Conservation (phyloP, 2,888 invertebrate species). For the Patella pellucida region DNA sequence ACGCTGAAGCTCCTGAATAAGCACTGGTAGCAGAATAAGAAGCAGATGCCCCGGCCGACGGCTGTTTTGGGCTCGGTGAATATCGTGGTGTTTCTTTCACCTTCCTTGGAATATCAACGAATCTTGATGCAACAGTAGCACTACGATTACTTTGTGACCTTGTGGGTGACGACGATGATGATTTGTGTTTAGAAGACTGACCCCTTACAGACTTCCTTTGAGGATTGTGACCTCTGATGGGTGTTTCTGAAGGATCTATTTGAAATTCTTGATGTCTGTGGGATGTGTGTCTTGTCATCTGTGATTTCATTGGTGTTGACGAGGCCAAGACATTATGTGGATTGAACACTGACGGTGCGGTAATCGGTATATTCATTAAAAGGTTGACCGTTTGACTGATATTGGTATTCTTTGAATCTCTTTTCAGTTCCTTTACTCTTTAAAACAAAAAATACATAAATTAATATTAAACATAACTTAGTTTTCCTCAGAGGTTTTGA, state of each 20-base stretch:
- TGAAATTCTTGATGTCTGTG: conserved; percentile 42
- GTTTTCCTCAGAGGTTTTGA: too few species aligned
- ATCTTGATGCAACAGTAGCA: background rate
- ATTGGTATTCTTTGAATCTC: conserved; percentile 42
- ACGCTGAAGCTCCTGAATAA: conserved; percentile 29
- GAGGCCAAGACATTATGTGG: conserved; percentile 60
- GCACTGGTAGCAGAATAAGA: conserved; percentile 25
- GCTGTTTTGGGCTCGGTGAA: conserved; percentile 13
- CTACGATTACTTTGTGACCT: background rate
- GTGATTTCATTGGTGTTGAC: conserved; percentile 58
- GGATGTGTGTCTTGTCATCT: conserved; percentile 36
- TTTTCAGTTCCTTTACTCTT: conserved; percentile 61
- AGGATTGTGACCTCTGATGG: conserved; percentile 56
- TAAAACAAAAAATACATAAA: conserved; percentile 13
- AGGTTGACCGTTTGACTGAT: conserved; percentile 51
- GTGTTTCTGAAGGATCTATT: conserved; percentile 58
- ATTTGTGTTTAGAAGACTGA: conserved; percentile 9
- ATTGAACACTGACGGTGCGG: conserved; percentile 59
- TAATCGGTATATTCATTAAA: conserved; percentile 61
- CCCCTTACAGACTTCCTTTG: conserved; percentile 40
- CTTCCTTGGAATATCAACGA: background rate
- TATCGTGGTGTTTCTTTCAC: conserved; percentile 3
- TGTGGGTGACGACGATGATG: background rate
- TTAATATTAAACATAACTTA: background rate
- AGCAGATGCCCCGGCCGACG: conserved; percentile 18